Conservation (phyloP, 2,888 invertebrate genomes). For the Achlya flavicornis region DNA sequence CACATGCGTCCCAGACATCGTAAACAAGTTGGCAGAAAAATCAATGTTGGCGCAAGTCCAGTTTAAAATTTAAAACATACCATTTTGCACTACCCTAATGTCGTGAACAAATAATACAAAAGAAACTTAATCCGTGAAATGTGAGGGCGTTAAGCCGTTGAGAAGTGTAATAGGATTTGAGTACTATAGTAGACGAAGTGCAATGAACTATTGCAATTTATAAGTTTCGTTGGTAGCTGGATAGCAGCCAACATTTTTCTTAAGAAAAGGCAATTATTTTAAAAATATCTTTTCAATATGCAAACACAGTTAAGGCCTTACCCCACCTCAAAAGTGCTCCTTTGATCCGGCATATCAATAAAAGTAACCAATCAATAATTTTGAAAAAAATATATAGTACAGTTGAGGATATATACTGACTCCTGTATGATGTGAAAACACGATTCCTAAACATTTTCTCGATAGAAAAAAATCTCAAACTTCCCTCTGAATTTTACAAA, state of each 20-base stretch:
- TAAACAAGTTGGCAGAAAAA: constrained; percentile 52
- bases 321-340: too few species aligned
- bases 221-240: neutral
- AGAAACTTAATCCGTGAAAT: constrained; percentile 1
- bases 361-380: too few species aligned
- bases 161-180: constrained; percentile 1
- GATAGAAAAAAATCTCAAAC: too few species aligned
- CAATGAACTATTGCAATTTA: neutral
- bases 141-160: neutral
- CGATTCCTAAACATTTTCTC: too few species aligned
- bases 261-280: too few species aligned
- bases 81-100: constrained; percentile 13
- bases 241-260: neutral
- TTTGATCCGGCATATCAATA: too few species aligned
- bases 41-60: constrained; percentile 57
- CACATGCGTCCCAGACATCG: constrained; percentile 38
- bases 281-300: too few species aligned
- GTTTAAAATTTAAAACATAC: constrained; percentile 32
- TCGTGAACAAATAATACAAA: neutral
- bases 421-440: too few species aligned
- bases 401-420: too few species aligned
- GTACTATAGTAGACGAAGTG: neutral
- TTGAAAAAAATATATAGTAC: too few species aligned
- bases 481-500: too few species aligned
- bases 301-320: too few species aligned